Conservation (phyloP, 2,113 vertebrate species). For the Equus przewalskii region DNA sequence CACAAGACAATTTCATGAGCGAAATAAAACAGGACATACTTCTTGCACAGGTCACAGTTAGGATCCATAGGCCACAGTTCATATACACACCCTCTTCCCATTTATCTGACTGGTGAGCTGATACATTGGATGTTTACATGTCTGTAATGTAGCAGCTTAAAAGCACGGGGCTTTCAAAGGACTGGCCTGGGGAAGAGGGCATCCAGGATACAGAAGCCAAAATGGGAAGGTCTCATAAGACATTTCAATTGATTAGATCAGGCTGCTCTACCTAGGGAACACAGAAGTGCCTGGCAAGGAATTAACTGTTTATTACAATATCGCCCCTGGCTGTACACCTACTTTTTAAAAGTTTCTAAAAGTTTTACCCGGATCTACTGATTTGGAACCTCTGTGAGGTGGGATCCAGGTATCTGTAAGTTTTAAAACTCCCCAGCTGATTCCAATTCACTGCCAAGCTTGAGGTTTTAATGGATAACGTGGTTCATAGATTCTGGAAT, state of each 20-base stretch:
- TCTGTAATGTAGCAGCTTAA: background rate
- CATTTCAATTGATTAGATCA: background rate
- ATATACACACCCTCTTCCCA: background rate
- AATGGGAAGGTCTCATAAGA: background rate
- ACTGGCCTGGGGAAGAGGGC: background rate
- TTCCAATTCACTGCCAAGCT: slow-evolving; percentile 63
- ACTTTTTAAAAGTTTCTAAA: slow-evolving; percentile 37
- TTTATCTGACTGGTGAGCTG: background rate
- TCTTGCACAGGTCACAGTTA: background rate
- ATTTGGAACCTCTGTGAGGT: slow-evolving; percentile 22
- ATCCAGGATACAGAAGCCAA: background rate
- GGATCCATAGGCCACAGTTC: background rate
- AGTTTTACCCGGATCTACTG: slow-evolving; percentile 1
- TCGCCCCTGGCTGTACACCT: background rate
- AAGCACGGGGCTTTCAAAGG: background rate
- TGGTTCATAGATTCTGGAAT: slow-evolving; percentile 67
- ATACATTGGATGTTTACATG: background rate
- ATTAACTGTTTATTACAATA: background rate
- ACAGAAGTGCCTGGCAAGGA: background rate
- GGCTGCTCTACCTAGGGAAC: background rate
- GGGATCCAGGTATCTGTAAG: slow-evolving; percentile 34
- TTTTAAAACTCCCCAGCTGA: slow-evolving; percentile 55
- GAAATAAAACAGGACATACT: background rate
- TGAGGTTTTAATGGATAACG: slow-evolving; percentile 72
- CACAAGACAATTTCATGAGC: background rate